Conservation (phyloP, 2,113 vertebrate species). For the Choloepus hoffmanni region DNA sequence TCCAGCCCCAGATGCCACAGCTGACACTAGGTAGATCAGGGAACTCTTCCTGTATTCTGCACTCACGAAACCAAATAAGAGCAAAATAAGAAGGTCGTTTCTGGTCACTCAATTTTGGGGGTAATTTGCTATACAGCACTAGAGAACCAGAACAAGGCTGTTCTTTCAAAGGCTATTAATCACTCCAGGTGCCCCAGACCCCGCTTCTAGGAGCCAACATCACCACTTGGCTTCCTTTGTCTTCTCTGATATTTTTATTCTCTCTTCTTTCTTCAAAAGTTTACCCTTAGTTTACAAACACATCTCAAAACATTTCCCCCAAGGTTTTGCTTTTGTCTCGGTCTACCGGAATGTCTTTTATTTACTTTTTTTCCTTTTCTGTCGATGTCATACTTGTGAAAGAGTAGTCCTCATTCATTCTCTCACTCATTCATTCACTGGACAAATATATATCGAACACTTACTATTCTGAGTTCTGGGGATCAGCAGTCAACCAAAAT, state of each 20-base stretch:
- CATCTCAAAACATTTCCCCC: conserved; percentile 23
- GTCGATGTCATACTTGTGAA: background rate
- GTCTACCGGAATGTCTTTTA: background rate
- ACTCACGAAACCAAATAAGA: background rate
- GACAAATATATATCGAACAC: no score
- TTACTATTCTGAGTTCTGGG: background rate
- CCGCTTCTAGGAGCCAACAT: background rate
- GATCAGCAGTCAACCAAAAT: background rate
- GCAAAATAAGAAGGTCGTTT: background rate
- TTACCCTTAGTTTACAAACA: background rate
- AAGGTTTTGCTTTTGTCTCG: conserved; percentile 23
- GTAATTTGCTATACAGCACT: background rate
- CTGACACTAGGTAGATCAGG: background rate
- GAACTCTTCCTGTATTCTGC: conserved; percentile 26
- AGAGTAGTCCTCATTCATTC: background rate
- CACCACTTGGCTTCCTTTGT: background rate
- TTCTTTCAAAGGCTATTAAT: conserved; percentile 16
- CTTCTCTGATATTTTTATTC: background rate
- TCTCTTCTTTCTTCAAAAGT: background rate
- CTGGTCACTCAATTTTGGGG: background rate
- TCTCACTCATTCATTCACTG: background rate
- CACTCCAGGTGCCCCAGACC: background rate
- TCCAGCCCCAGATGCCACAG: background rate
- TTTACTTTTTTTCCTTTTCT: background rate
- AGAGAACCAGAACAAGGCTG: background rate